phyloP scores from a whole-genome alignment of 2,797 vertebrate species.

The Pseudochaenichthys georgianus region DNA sequence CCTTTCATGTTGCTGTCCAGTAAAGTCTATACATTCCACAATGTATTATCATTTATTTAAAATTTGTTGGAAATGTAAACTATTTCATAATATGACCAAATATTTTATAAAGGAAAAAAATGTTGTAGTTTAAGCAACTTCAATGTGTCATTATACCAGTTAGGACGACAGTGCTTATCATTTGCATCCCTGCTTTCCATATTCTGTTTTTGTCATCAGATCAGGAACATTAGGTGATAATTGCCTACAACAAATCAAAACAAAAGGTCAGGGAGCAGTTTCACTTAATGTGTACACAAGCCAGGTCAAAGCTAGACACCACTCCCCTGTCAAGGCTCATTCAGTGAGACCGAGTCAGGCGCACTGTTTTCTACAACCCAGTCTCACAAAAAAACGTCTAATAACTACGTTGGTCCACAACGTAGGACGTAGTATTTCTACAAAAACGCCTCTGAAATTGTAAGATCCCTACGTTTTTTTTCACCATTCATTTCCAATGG shows the following conservation, averaged over 20 bases:
- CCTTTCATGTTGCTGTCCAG: background rate
- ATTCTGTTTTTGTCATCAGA: conserved; percentile 9
- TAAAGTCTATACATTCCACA: background rate
- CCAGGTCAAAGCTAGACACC: conserved; percentile 57
- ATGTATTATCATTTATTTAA: background rate
- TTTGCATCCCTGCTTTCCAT: conserved; percentile 18
- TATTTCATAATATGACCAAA: background rate
- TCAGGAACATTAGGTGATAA: conserved; percentile 46
- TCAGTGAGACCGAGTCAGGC: conserved; percentile 45
- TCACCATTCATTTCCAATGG: too few relatives aligned
- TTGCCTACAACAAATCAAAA: conserved; percentile 59
- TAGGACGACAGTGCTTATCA: background rate
- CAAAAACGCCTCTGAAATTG: too few relatives aligned
- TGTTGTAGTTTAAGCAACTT: background rate
- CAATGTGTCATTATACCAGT: background rate
- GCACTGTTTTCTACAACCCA: conserved; percentile 28
- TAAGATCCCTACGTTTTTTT: too few relatives aligned
- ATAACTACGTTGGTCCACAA: too few relatives aligned
- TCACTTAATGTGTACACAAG: conserved; percentile 41
- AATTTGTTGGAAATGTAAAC: accelerated
- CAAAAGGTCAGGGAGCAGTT: conserved; percentile 60
- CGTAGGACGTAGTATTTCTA: too few relatives aligned
- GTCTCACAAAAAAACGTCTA: too few relatives aligned
- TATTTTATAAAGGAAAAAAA: background rate
- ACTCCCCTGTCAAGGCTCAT: conserved; percentile 56